Conservation (phyloP, 2,888 invertebrate species). For the Xiphydria camelus region DNA sequence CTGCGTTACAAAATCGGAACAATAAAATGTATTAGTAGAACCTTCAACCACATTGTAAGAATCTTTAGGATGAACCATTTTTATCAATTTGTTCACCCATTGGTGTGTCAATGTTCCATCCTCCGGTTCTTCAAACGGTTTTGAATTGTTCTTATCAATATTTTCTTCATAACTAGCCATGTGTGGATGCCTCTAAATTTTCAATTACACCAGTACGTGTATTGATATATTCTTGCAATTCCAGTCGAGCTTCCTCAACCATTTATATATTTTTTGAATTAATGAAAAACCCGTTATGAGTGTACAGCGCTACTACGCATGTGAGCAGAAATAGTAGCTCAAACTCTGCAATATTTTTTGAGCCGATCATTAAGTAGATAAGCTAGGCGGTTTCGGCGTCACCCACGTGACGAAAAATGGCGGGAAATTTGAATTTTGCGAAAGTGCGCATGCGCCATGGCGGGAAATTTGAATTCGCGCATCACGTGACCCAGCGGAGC, state of each 20-base stretch:
- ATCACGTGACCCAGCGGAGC: too few species aligned
- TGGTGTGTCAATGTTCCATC: conserved; percentile 5
- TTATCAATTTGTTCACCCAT: conserved; percentile 12
- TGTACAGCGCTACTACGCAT: conserved; percentile 16
- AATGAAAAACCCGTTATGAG: too few species aligned
- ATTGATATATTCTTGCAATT: conserved; percentile 6
- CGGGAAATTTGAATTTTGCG: too few species aligned
- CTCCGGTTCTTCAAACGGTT: neutral
- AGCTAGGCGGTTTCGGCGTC: too few species aligned
- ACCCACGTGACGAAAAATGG: too few species aligned
- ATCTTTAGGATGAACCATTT: too few species aligned
- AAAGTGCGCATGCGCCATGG: too few species aligned
- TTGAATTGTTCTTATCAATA: neutral
- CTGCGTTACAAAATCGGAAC: conserved; percentile 5
- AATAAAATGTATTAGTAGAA: conserved; percentile 11
- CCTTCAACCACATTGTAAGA: neutral
- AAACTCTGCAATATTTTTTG: conserved; percentile 14
- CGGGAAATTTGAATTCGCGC: too few species aligned
- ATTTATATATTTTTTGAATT: neutral
- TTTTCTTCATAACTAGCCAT: neutral
- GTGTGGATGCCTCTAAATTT: conserved; percentile 7
- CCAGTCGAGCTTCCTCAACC: conserved; percentile 9
- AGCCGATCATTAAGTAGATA: conserved; percentile 14
- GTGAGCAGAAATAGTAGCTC: conserved; percentile 14
- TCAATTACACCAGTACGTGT: conserved; percentile 1